These are phyloP conservation scores for Rhinatrema bivittatum DNA, from an alignment of 2,797 vertebrate species.

Conservation along the genomic window DNA sequence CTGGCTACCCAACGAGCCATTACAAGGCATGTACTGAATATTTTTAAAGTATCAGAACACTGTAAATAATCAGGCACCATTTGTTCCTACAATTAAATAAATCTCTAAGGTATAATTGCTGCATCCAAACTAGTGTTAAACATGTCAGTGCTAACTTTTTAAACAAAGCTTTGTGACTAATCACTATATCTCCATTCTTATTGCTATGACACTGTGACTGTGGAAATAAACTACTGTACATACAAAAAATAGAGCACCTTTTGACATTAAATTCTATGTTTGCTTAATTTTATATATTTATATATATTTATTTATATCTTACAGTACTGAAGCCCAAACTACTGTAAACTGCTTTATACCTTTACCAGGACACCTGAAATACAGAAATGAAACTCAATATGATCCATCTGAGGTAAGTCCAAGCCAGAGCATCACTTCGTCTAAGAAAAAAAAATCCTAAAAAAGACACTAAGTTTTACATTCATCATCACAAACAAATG, in stretches of 20 bases:
- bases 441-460: constrained; percentile 42
- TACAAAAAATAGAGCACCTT: constrained; percentile 82
- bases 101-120: constrained; percentile 59
- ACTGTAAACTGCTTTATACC: constrained; percentile 39
- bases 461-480: constrained; percentile 61
- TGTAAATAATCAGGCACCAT: constrained; percentile 81
- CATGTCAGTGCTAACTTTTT: constrained; percentile 65
- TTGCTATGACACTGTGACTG: constrained; percentile 89
- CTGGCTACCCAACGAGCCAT: constrained; percentile 67
- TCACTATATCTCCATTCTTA: constrained; percentile 68
- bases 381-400: constrained; percentile 24
- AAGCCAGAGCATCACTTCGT: constrained; percentile 28
- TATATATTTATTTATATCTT: constrained; percentile 39
- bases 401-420: constrained; percentile 39
- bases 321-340: constrained; percentile 56
- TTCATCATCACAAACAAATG: constrained; percentile 60
- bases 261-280: constrained; percentile 73
- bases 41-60: constrained; percentile 68
- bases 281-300: constrained; percentile 38
- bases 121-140: constrained; percentile 61
- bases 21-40: constrained; percentile 72
- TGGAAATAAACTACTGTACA: constrained; percentile 78
- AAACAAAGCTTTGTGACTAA: constrained; percentile 67
- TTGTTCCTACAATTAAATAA: constrained; percentile 81
- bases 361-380: constrained; percentile 38